Evolutionary conservation across 2,888 invertebrate species (phyloP).

Genomic region (Anoplius nigerrimus): DNA sequence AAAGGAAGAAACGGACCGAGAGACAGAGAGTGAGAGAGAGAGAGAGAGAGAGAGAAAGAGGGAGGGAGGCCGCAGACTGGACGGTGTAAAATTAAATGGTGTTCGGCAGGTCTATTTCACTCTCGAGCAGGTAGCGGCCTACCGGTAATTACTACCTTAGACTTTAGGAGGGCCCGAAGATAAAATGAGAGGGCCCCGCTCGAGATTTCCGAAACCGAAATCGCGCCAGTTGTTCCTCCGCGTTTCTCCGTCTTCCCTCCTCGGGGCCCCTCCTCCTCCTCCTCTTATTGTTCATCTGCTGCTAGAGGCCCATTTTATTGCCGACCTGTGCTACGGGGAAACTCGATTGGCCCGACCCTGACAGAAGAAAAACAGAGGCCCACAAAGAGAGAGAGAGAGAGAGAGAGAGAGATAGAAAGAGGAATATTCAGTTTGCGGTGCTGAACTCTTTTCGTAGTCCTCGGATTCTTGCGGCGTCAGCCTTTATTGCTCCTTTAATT

Average conservation of each 20-base stretch:
- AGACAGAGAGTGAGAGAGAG: background rate
- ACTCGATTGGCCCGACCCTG: too few relatives aligned
- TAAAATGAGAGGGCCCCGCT: conserved; percentile 60
- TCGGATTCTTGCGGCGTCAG: too few relatives aligned
- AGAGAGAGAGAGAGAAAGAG: background rate
- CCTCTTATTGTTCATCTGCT: background rate
- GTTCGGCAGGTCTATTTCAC: conserved; percentile 72
- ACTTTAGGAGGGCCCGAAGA: conserved; percentile 63
- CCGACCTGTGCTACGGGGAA: background rate
- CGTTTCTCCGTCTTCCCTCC: conserved; percentile 11
- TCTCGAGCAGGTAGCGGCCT: conserved; percentile 73
- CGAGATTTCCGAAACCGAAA: conserved; percentile 60
- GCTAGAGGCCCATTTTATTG: too few relatives aligned
- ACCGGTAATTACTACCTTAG: conserved; percentile 74
- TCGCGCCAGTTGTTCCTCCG: conserved; percentile 44
- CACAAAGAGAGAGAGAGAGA: too few relatives aligned
- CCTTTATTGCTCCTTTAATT: too few relatives aligned
- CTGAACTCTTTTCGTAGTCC: too few relatives aligned
- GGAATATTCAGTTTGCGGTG: too few relatives aligned
- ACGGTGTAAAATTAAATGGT: conserved; percentile 73
- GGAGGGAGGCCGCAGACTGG: conserved; percentile 16
- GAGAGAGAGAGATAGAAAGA: too few relatives aligned
- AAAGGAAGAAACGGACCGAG: background rate
- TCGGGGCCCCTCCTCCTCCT: background rate
- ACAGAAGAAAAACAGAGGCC: too few relatives aligned